phyloP scores from a whole-genome alignment of 2,888 invertebrate species.

The Copidosoma aretas region DNA sequence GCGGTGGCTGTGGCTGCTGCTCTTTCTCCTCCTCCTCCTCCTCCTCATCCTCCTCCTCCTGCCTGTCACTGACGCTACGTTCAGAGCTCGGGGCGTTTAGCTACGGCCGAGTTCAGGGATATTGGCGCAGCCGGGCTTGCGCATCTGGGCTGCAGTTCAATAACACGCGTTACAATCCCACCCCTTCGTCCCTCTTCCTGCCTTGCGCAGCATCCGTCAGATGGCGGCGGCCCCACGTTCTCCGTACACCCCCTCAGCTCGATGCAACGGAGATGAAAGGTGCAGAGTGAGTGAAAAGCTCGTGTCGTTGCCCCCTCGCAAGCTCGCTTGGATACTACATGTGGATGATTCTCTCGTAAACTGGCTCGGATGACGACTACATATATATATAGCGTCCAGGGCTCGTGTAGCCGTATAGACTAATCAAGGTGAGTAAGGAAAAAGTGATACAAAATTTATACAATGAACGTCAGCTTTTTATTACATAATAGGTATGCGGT shows the following conservation, averaged over 20 bases:
- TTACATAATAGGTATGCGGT: too few species aligned
- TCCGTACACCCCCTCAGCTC: too few species aligned
- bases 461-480: too few species aligned
- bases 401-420: too few species aligned
- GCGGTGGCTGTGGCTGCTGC: background rate
- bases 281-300: conserved; percentile 26
- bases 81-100: conserved; percentile 49
- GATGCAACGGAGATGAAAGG: too few species aligned
- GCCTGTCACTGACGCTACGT: conserved; percentile 23
- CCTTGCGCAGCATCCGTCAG: conserved; percentile 60
- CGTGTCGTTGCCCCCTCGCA: conserved; percentile 24
- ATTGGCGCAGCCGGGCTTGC: conserved; percentile 60
- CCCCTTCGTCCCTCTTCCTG: conserved; percentile 43
- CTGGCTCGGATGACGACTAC: too few species aligned
- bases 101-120: conserved; percentile 18
- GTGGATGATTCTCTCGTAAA: too few species aligned
- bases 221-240: conserved; percentile 53
- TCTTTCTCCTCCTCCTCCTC: conserved; percentile 20
- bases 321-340: too few species aligned
- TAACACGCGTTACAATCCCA: conserved; percentile 47
- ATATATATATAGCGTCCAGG: too few species aligned
- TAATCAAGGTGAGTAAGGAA: too few species aligned
- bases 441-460: too few species aligned
- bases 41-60: conserved; percentile 57
- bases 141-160: conserved; percentile 62